Base-by-base conservation (phyloP, 2,888 invertebrate species). In the Agrotis clavis region DNA sequence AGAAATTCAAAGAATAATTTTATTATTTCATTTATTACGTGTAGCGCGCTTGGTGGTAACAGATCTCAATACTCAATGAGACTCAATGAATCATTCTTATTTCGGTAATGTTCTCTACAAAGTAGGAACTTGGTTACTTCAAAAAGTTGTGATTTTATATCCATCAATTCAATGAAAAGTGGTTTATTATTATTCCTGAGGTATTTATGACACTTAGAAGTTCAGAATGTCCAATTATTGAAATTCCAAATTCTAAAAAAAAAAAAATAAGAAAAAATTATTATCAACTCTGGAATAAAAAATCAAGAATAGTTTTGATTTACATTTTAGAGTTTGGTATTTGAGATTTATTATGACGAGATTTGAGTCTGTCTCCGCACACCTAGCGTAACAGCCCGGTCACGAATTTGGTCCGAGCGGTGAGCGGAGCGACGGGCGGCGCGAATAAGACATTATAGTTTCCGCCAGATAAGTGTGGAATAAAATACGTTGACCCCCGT, bases 1-100 rank as follows among this genome's bases (percentile, higher is more conserved):
- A 72, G 45, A 73, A 81, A 74, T 77, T 79, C 66, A 75, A 81
- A 65, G 66, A 66, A 77, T 75, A 67, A 61, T 41, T 41, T 41
- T 41, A 41, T 9, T 41, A 9, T 1, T 41, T 41, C 41, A 72
- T 47, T 59, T 35, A 57, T 56, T 65, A 60, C 64, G 62, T 71
- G 69, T 68, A 62, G 71, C 51, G 67, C 63, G 63, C 83, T 75
- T 81, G n/a, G 53, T 50, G 48, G 70, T 21, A 61, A 62, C 50
- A 63, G 81, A 80, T 80, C 71, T 81, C 74, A 67, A 50, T 11
- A 41, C 41, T 41, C 41, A 21, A 56, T 57, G 54, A 61, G 56
- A 21, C 59, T 25, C 60, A 67, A 68, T 16, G 13, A 57, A 72
- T 67, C 56, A 62, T 79, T 61, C 18, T 30, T 41, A 41, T 41